Evolutionary conservation across 1,140 invertebrate genomes (phyloP), one percentile per base, ranked within the genome.

Genomic region (Lucilia cuprina): DNA sequence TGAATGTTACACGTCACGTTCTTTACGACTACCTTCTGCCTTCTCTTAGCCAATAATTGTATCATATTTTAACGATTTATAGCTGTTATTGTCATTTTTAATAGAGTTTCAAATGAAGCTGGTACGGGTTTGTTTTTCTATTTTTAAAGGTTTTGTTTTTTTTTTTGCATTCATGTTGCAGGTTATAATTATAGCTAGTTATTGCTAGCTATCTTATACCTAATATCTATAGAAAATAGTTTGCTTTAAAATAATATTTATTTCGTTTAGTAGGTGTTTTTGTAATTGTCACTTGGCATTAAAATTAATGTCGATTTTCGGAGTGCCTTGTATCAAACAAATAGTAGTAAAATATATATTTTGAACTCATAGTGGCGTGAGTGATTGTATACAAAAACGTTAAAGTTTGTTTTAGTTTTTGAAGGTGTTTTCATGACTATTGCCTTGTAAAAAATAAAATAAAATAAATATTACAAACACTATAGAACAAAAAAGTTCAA

Each of bases 281-380:
- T 55, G 17, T 55, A 7, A 55, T 55, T 55, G 50, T 75, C 55
- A 84, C 77, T 77, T 70, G 84, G 75, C 83, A 55, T 82, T 83
- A 78, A 84, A 35, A 34, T 35, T 80, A 41, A 35, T 47, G n/a
- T n/a, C 10, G 41, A 7, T 41, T 35, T 80, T 35, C 25, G 77
- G n/a, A 55, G 50, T 55, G 50, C 50, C 50, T 55, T 17, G 10
- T 41, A 41, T 7, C 10, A 41, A 41, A 41, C 8, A 41, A 41
- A 41, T 30, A 30, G 25, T 30, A 30, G 25, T 30, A 30, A 30
- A 30, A 30, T 41, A 41, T 0, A 41, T 41, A 41, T 7, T 41
- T 41, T 41, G 41, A 41, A 41, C 41, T 41, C 41, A 41, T 41
- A n/a, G 50, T 55, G 17, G 50, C 50, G 50, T 55, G 50, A 55